Evolutionary conservation across 2,888 invertebrate species (phyloP).

Genomic region (Zaprionus lineosus): DNA sequence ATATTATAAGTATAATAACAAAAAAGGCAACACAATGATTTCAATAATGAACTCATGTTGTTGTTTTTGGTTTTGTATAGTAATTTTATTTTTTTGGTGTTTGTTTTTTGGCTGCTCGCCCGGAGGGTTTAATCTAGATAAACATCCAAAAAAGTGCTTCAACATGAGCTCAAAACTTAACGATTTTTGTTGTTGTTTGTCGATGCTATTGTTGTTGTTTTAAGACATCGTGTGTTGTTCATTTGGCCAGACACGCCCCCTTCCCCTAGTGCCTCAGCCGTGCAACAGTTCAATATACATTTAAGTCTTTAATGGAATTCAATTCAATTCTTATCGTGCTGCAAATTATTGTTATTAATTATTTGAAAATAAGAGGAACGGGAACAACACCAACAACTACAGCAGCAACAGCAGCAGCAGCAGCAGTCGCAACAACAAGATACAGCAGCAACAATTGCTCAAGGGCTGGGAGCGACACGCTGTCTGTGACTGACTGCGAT

Average conservation of each 20-base stretch:
- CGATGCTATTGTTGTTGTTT: slow-evolving; percentile 24
- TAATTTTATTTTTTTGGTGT: slow-evolving; percentile 27
- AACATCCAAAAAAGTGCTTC: slow-evolving; percentile 62
- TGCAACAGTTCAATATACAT: slow-evolving; percentile 67
- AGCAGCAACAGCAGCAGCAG: neutral
- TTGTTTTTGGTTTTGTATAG: slow-evolving; percentile 34
- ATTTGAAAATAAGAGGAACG: slow-evolving; percentile 53
- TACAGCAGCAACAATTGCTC: slow-evolving; percentile 52
- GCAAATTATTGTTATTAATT: slow-evolving; percentile 80
- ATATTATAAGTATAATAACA: no score
- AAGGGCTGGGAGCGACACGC: slow-evolving; percentile 77
- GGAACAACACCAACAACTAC: neutral
- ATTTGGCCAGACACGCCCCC: slow-evolving; percentile 48
- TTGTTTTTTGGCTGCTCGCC: slow-evolving; percentile 46
- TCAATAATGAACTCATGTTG: slow-evolving; percentile 73
- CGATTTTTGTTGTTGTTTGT: slow-evolving; percentile 26
- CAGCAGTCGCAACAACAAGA: slow-evolving; percentile 30
- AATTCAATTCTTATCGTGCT: slow-evolving; percentile 79
- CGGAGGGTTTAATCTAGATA: slow-evolving; percentile 77
- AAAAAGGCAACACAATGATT: slow-evolving; percentile 64
- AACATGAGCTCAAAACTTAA: slow-evolving; percentile 53
- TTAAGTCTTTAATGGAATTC: slow-evolving; percentile 78
- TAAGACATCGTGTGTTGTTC: slow-evolving; percentile 59
- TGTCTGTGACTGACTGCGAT: slow-evolving; percentile 63
- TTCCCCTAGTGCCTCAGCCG: slow-evolving; percentile 30